Evolutionary conservation across 2,113 vertebrate genomes (phyloP).

Genomic region (Chaetodon auriga): DNA sequence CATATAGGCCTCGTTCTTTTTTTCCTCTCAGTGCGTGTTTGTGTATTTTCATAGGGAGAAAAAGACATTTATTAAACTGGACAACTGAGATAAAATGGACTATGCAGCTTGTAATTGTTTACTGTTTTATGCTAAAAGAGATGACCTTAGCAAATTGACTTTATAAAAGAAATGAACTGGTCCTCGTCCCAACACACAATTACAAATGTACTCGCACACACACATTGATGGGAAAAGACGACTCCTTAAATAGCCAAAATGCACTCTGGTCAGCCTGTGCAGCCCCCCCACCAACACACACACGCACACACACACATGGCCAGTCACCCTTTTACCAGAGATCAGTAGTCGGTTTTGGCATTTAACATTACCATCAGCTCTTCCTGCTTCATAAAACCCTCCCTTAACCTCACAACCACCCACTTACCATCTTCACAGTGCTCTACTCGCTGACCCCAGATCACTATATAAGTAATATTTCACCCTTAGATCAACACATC

Average conservation of each 20-base stretch:
- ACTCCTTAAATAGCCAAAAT: constrained; percentile 45
- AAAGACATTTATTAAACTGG: constrained; percentile 64
- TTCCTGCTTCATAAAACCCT: constrained; percentile 66
- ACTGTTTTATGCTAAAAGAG: constrained; percentile 54
- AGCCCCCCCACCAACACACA: constrained; percentile 27
- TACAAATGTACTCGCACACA: neutral
- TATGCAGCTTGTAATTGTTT: constrained; percentile 69
- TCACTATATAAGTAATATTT: constrained; percentile 79
- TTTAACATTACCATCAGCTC: constrained; percentile 78
- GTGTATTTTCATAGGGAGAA: constrained; percentile 58
- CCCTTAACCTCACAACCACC: constrained; percentile 57
- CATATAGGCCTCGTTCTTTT: constrained; percentile 36
- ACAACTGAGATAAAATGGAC: constrained; percentile 69
- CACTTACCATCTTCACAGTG: constrained; percentile 72
- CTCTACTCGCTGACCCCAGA: constrained; percentile 74
- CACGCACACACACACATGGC: constrained; percentile 7
- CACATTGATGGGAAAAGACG: constrained; percentile 27
- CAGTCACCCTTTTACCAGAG: constrained; percentile 66
- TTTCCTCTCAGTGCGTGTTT: constrained; percentile 30
- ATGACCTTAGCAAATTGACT: constrained; percentile 61
- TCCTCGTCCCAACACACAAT: constrained; percentile 38
- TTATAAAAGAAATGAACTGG: constrained; percentile 58
- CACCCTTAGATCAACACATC: constrained; percentile 77
- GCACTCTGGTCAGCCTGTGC: constrained; percentile 39
- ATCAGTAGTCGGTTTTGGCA: constrained; percentile 75